Evolutionary conservation across 2,797 vertebrate genomes (phyloP).

Genomic region (Glossophaga mutica): DNA sequence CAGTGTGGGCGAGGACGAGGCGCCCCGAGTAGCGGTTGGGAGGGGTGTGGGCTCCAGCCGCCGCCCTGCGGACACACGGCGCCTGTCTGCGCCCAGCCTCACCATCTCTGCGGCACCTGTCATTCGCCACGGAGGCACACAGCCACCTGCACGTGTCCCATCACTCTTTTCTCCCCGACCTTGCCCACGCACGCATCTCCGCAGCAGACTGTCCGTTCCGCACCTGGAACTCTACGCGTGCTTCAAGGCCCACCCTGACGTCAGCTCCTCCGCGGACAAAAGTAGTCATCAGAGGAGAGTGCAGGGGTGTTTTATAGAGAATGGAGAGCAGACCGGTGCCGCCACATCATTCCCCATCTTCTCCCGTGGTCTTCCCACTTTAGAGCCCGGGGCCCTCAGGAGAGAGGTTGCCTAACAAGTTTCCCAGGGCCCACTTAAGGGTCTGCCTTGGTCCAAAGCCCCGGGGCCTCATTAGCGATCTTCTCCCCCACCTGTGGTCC

Average conservation of each 20-base stretch:
- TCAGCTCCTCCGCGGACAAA: neutral
- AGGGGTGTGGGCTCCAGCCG: neutral
- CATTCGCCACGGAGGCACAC: no score
- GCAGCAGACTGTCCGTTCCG: neutral
- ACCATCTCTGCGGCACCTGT: neutral
- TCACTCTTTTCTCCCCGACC: neutral
- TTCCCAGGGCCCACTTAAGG: conserved; percentile 66
- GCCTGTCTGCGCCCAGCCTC: neutral
- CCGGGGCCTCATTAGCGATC: conserved; percentile 45
- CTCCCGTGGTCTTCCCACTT: neutral
- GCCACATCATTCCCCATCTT: neutral
- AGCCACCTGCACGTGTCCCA: neutral
- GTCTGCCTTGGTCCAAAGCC: conserved; percentile 8
- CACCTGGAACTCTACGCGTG: neutral
- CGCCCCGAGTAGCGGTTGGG: neutral
- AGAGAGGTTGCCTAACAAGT: conserved; percentile 45
- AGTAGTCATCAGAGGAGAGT: neutral
- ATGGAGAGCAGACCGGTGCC: neutral
- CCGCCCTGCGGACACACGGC: neutral
- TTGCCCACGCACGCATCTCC: neutral
- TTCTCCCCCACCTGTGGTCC: rapidly evolving
- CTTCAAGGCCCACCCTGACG: neutral
- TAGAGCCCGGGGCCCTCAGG: neutral
- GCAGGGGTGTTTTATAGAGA: neutral
- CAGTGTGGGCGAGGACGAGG: neutral